Evolutionary conservation across 2,113 vertebrate genomes (phyloP).

Genomic region (Mugil cephalus): DNA sequence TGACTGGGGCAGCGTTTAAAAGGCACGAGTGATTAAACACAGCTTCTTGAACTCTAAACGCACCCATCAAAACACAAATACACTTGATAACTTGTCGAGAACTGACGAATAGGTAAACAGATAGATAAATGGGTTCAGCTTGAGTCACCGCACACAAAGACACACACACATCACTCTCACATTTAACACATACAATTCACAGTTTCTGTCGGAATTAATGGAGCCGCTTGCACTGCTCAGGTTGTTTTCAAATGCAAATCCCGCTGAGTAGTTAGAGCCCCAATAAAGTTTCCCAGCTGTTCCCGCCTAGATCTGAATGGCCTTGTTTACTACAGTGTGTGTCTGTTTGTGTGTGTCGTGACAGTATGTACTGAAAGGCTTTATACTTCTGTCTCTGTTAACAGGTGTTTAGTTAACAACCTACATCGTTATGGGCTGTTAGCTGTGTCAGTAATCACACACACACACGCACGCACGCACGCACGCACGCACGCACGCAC

Average conservation of each 20-base stretch:
- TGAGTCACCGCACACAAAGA: neutral
- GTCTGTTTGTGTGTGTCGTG: neutral
- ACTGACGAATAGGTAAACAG: neutral
- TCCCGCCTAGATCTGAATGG: constrained; percentile 22
- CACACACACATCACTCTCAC: constrained; percentile 7
- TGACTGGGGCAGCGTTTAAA: constrained; percentile 27
- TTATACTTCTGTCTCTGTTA: constrained; percentile 28
- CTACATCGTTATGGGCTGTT: constrained; percentile 1
- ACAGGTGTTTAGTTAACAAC: constrained; percentile 58
- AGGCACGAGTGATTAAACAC: constrained; percentile 27
- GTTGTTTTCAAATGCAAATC: constrained; percentile 46
- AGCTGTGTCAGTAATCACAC: neutral
- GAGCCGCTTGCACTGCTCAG: constrained; percentile 19
- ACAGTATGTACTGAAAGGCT: constrained; percentile 26
- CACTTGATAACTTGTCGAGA: neutral
- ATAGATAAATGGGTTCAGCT: constrained; percentile 3
- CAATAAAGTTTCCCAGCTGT: constrained; percentile 55
- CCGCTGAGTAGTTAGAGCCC: constrained; percentile 33
- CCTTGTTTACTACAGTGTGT: constrained; percentile 26
- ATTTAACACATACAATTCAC: constrained; percentile 16
- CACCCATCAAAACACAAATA: constrained; percentile 21
- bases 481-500: no score
- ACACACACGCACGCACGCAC: constrained; percentile 7
- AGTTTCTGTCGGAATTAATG: constrained; percentile 1
- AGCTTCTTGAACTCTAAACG: constrained; percentile 1